These are phyloP conservation scores for Podilymbus podiceps DNA, from an alignment of 2,113 vertebrate species.

Conservation along the genomic window DNA sequence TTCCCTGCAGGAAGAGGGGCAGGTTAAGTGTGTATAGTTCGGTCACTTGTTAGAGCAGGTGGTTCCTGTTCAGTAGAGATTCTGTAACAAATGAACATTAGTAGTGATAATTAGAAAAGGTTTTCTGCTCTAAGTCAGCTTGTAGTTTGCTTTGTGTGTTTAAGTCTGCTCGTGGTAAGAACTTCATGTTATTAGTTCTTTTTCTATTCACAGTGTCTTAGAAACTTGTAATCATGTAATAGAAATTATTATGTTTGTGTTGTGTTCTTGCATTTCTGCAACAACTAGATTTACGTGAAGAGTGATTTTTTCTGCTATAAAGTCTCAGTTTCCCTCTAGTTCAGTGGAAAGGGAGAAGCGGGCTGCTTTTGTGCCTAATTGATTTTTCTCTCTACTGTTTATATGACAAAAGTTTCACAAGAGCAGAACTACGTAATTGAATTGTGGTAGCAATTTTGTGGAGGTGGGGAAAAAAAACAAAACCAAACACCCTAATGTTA, in stretches of 20 bases:
- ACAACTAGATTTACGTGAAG: not conserved
- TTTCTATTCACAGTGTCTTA: not conserved
- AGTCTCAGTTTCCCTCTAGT: not conserved
- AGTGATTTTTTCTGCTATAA: not conserved
- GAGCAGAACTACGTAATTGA: not conserved
- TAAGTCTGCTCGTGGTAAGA: rapidly evolving
- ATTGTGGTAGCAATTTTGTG: not conserved
- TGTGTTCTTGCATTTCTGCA: not conserved
- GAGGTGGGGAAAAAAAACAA: rapidly evolving
- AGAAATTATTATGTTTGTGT: not conserved
- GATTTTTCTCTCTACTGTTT: not conserved
- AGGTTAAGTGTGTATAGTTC: rapidly evolving
- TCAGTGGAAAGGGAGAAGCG: not conserved
- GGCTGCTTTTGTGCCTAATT: not conserved
- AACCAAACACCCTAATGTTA: rapidly evolving
- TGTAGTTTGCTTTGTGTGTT: not conserved
- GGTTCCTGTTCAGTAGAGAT: not conserved
- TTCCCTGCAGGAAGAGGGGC: not conserved
- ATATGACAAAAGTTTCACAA: no score
- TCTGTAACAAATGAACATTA: not conserved
- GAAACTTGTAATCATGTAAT: not conserved
- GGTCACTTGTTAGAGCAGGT: not conserved
- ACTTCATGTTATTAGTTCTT: rapidly evolving
- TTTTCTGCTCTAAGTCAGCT: rapidly evolving
- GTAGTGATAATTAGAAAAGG: not conserved